phyloP scores from a whole-genome alignment of 2,113 vertebrate species.

The Brachyhypopomus occidentalis region DNA sequence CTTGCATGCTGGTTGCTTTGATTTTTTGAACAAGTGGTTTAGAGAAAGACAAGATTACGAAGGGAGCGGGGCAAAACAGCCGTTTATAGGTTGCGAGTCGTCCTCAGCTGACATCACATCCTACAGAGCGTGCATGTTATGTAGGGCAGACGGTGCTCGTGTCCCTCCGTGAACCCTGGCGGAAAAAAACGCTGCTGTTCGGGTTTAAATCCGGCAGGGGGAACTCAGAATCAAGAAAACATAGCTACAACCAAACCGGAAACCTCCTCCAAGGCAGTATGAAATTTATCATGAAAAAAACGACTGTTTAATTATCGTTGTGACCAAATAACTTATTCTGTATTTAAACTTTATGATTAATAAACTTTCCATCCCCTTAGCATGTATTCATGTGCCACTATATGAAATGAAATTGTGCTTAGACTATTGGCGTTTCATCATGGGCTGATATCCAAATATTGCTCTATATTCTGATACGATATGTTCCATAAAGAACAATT shows the following conservation, averaged over 20 bases:
- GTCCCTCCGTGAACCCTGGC: conserved; percentile 55
- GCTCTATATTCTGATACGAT: not conserved
- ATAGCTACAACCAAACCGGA: conserved; percentile 14
- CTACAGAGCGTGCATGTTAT: conserved; percentile 46
- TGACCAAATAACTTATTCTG: no score
- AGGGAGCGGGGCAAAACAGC: conserved; percentile 2
- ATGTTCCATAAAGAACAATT: not conserved
- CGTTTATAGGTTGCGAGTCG: conserved; percentile 51
- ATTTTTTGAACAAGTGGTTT: no score
- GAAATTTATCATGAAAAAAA: not conserved
- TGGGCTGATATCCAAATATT: no score
- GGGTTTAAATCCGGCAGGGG: conserved; percentile 66
- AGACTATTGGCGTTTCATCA: no score
- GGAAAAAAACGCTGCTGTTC: conserved; percentile 31
- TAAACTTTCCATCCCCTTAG: no score
- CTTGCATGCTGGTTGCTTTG: no score
- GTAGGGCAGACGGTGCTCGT: conserved; percentile 53
- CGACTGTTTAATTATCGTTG: not conserved
- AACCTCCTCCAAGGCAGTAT: not conserved
- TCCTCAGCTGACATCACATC: conserved; percentile 52
- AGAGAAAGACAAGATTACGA: conserved; percentile 4
- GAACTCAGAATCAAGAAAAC: conserved; percentile 64
- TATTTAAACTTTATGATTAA: no score
- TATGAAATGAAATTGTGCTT: no score
- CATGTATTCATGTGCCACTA: no score